Evolutionary conservation across 1,140 invertebrate species (phyloP).

Genomic region (Oryctes rhinoceros): DNA sequence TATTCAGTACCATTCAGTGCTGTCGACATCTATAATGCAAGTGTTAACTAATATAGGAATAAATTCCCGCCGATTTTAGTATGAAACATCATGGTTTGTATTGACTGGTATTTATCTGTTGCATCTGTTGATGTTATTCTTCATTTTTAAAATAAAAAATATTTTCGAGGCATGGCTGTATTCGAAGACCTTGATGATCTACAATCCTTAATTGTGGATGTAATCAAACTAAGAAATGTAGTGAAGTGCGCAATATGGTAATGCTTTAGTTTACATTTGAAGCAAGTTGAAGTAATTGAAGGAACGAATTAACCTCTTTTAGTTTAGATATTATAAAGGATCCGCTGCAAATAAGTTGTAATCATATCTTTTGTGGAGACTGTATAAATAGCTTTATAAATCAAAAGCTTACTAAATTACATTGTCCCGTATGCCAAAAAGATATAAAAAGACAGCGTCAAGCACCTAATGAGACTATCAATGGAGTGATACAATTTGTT

Average conservation of each 20-base stretch:
- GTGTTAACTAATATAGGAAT: too few species aligned
- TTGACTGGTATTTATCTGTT: too few species aligned
- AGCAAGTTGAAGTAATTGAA: background rate
- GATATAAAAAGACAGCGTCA: background rate
- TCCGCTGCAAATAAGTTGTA: background rate
- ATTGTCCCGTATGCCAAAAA: background rate
- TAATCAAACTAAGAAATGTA: background rate
- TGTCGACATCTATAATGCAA: too few species aligned
- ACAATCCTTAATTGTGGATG: background rate
- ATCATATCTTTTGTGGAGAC: background rate
- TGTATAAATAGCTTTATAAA: constrained; percentile 14
- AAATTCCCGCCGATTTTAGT: too few species aligned
- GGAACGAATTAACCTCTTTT: background rate
- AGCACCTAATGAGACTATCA: background rate
- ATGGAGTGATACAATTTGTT: background rate
- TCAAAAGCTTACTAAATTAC: background rate
- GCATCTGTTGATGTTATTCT: too few species aligned
- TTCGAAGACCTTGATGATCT: background rate
- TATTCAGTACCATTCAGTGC: too few species aligned
- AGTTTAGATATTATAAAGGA: constrained; percentile 12
- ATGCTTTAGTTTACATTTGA: background rate
- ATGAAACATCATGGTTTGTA: too few species aligned
- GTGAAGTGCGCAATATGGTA: constrained; percentile 14
- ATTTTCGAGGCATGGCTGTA: background rate
- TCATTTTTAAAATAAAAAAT: too few species aligned